Evolutionary conservation across 2,797 vertebrate species (phyloP).

Genomic region (Columba guinea): DNA sequence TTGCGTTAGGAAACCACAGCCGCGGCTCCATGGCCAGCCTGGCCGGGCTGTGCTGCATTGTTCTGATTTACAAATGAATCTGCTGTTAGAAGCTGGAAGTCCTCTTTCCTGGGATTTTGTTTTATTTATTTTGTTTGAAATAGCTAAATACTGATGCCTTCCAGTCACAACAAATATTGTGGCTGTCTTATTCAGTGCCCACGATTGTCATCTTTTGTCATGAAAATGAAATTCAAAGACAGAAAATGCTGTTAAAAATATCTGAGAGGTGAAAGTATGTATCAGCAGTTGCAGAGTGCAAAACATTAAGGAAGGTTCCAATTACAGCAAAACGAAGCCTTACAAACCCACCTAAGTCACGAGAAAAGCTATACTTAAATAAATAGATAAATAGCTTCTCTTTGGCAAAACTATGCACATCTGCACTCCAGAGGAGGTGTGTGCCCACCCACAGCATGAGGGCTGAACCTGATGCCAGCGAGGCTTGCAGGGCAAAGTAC

Average conservation of each 20-base stretch:
- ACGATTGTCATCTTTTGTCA: not conserved
- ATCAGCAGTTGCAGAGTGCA: not conserved
- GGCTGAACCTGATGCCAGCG: not conserved
- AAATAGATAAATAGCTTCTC: not conserved
- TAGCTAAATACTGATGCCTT: not conserved
- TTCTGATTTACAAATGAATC: not conserved
- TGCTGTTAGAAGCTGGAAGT: not conserved
- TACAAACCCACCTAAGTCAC: not conserved
- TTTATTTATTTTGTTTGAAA: not conserved
- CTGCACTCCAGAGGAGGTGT: not conserved
- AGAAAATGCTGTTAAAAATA: not conserved
- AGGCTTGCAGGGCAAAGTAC: not conserved
- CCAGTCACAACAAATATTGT: not conserved
- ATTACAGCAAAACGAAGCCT: not conserved
- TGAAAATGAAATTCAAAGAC: not conserved
- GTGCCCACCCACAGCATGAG: rapidly evolving
- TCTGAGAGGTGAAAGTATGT: not conserved
- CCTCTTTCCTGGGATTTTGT: not conserved
- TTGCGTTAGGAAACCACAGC: not conserved
- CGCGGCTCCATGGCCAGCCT: not conserved
- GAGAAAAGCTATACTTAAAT: not conserved
- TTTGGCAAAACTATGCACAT: not conserved
- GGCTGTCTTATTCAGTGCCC: not conserved
- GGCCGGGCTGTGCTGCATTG: not conserved
- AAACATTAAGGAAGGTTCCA: not conserved